Evolutionary conservation across 1,140 invertebrate species (phyloP), one percentile per base, ranked within the genome.

Genomic region (Antheraea mylitta): DNA sequence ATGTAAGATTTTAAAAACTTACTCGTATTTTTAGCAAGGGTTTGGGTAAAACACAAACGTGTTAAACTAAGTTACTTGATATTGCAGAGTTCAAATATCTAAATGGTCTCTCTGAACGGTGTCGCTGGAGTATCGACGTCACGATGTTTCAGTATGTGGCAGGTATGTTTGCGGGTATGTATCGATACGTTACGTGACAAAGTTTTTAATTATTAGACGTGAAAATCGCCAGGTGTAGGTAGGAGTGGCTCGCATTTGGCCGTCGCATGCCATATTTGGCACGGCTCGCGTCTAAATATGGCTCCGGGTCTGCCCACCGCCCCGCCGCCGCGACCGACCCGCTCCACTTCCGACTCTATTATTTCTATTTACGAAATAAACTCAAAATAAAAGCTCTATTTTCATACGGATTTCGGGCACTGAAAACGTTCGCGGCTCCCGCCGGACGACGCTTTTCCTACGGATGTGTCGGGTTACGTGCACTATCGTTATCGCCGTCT

Each of bases 271-370:
- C 95, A 93, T 95, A 95, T 95, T 95, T 94, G 95, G 95, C 90
- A 94, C 93, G 94, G 94, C 92, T 92, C 93, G 93, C 90, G 93
- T 95, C 95, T 95, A 95, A 95, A 95, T 95, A 95, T 95, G 95
- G 95, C 93, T 94, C 93, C 93, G 93, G 94, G 93, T 93, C 93
- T 92, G 94, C 94, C 94, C 92, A 89, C 85, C 80, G 83, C 86
- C 83, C 85, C 45, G 78, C 85, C 80, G 83, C 86, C 80, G 82
- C 86, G 85, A 81, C 72, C 84, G 83, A 78, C 77, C 76, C 82
- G 82, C 81, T 87, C 84, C 80, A 92, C 91, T 93, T 93, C 92
- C 93, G 91, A 86, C 82, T 86, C 86, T 90, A 90, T 92, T 92
- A 90, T 89, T 92, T 92, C 87, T 90, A 92, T 91, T 92, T 92